A percentile compares a stretch with the other conserved stretches of the same genome.
phyloP scores from a whole-genome alignment of 2,888 invertebrate species.

The Caenorhabditis plicata region DNA sequence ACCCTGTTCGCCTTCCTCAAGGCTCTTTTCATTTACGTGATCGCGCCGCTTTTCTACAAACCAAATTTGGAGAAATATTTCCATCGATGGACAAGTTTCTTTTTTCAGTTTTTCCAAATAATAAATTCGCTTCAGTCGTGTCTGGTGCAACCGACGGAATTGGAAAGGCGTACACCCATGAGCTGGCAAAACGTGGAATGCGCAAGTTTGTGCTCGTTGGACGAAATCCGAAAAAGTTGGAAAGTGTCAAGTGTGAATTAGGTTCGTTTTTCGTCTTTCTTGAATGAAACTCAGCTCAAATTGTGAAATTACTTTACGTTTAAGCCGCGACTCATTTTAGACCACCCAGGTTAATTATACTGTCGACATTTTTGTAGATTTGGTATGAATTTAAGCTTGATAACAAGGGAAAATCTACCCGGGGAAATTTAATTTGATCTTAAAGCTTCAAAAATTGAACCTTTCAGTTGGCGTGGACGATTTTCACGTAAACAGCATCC shows the following conservation, averaged over 20 bases:
- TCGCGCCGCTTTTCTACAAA: constrained; percentile 54
- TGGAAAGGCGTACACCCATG: constrained; percentile 57
- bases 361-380: neutral
- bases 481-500: too few relatives aligned
- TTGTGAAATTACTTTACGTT: neutral
- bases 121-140: constrained; percentile 39
- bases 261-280: constrained; percentile 31
- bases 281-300: neutral
- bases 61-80: constrained; percentile 49
- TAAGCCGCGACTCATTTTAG: neutral
- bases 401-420: too few relatives aligned
- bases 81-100: constrained; percentile 50
- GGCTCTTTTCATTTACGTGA: constrained; percentile 53
- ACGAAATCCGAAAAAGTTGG: constrained; percentile 52
- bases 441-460: too few relatives aligned
- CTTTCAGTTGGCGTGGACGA: too few relatives aligned
- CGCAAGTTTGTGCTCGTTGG: constrained; percentile 61
- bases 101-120: constrained; percentile 3
- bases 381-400: too few relatives aligned
- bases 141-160: constrained; percentile 62
- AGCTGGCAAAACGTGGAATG: constrained; percentile 56
- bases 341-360: too few relatives aligned
- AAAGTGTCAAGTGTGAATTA: constrained; percentile 48
- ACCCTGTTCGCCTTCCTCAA: constrained; percentile 55
- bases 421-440: too few relatives aligned